Evolutionary conservation across 2,888 invertebrate genomes (phyloP).

Genomic region (Trichogramma evanescens): DNA sequence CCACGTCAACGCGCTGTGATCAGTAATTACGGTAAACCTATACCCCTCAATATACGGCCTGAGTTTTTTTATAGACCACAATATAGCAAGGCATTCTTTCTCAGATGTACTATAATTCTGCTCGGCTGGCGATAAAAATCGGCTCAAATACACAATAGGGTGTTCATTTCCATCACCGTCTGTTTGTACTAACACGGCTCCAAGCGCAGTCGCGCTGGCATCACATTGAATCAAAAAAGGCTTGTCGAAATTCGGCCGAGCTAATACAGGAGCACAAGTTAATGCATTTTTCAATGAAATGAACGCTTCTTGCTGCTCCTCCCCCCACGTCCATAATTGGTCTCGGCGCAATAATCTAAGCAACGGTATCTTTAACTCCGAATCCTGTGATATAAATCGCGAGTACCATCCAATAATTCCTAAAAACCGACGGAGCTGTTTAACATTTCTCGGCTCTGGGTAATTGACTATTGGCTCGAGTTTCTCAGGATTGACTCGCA

Average conservation of each 20-base stretch:
- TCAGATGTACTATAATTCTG: background rate
- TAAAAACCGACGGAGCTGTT: too few relatives aligned
- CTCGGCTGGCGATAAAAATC: too few relatives aligned
- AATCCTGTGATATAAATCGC: background rate
- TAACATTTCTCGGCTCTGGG: background rate
- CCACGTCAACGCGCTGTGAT: background rate
- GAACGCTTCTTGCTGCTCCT: background rate
- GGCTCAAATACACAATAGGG: background rate
- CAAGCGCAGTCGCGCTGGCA: background rate
- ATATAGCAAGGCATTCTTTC: background rate
- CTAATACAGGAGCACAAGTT: too few relatives aligned
- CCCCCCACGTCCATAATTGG: background rate
- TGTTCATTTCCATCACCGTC: background rate
- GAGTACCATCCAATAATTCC: too few relatives aligned
- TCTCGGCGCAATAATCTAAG: too few relatives aligned
- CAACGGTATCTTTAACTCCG: too few relatives aligned
- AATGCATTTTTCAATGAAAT: too few relatives aligned
- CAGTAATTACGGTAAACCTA: background rate
- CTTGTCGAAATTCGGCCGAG: too few relatives aligned
- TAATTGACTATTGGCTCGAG: too few relatives aligned
- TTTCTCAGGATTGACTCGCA: background rate
- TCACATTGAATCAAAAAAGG: too few relatives aligned
- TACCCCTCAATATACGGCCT: background rate
- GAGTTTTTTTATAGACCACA: background rate
- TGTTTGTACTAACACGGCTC: background rate